Conservation (phyloP, 2,113 vertebrate species). For the Sturnira hondurensis region DNA sequence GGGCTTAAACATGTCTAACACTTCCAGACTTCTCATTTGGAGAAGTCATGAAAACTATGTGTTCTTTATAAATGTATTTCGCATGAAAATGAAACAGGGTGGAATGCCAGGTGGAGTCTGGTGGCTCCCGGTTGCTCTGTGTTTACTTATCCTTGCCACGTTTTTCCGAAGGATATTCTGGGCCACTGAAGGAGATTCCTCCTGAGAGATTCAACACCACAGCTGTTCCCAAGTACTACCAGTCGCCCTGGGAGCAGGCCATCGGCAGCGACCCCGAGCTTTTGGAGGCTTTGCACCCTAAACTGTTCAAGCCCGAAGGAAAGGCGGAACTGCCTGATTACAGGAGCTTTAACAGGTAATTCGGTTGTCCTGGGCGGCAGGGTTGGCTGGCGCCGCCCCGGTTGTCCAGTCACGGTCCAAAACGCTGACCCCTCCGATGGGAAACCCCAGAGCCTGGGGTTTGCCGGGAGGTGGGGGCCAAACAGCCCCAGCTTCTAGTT, state of each 20-base stretch:
- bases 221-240: slow-evolving; percentile 93
- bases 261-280: slow-evolving; percentile 88
- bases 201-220: slow-evolving; percentile 95
- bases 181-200: slow-evolving; percentile 93
- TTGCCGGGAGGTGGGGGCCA: background rate
- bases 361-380: background rate
- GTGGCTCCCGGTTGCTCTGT: background rate
- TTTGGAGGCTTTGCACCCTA: slow-evolving; percentile 83
- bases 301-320: slow-evolving; percentile 85
- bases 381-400: background rate
- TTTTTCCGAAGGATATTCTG: slow-evolving; percentile 87
- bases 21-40: background rate
- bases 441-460: background rate
- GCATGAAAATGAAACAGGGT: background rate
- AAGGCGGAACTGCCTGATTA: slow-evolving; percentile 86
- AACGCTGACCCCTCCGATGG: background rate
- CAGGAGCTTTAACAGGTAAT: slow-evolving; percentile 98
- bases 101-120: background rate
- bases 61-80: background rate
- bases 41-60: background rate
- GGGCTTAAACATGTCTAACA: background rate
- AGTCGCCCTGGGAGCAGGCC: slow-evolving; percentile 95
- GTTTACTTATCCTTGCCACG: background rate
- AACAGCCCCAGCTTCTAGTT: background rate
- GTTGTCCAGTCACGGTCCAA: background rate